Base-by-base conservation (phyloP, 30 jellyfish, hydroid and myxozoan genomes). In the Aurelia sp. region DNA sequence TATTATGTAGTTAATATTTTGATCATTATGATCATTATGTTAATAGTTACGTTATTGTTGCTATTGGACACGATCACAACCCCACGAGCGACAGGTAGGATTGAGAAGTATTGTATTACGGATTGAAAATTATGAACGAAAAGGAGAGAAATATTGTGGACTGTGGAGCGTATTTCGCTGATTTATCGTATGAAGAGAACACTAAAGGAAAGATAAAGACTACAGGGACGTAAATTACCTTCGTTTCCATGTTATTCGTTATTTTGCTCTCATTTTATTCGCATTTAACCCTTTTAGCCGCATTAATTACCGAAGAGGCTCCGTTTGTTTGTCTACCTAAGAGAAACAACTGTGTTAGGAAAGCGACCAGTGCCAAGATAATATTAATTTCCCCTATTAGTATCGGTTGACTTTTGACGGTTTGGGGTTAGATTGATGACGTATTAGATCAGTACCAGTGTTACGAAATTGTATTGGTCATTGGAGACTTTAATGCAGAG, bases 71-170 rank as follows among this genome's bases (percentile, higher is more conserved):
- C 22, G 74, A 59, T 51, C 22, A 63, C 74, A 63, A 9, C 74
- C 74, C 51, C 74, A 63, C 51, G 74, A 63, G 23, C 51, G 74
- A 63, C 74, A 63, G 74, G 74, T 63, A 19, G 74, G 74, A 63
- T 63, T 63, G 74, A 63, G 74, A 63, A 63, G 74, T 63, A 63
- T 63, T 51, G 74, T 16, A 63, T 63, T 13, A 19, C 22, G 74
- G 74, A 63, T 16, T 63, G 74, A 63, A 59, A 59, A 59, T 59
- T 59, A 20, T 59, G 11, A 59, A 59, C 68, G 68, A 59, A 59
- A 6, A 20, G 68, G 68, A 59, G 68, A 59, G 68, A 59, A 59
- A 63, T 51, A 63, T 63, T 63, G 74, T 63, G 74, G 74, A 63
- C n/a, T 63, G 22, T 12, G 74, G 74, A 16, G 0, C 31, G 74